phyloP scores from a whole-genome alignment of 2,888 invertebrate species.

The Leptinotarsa peninsularis region DNA sequence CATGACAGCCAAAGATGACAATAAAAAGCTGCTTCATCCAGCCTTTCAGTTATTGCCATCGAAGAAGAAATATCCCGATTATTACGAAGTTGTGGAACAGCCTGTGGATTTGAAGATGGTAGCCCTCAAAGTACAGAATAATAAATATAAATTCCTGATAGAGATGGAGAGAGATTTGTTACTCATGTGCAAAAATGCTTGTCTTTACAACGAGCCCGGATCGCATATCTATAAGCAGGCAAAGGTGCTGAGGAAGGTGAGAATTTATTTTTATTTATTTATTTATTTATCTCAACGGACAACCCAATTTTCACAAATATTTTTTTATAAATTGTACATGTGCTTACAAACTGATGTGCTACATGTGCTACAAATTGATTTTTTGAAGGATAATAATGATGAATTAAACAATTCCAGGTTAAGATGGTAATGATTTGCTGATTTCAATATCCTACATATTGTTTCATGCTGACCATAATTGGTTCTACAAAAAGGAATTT shows the following conservation, averaged over 20 bases:
- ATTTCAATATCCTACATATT: too few species aligned
- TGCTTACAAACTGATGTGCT: too few species aligned
- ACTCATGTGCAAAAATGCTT: constrained; percentile 94
- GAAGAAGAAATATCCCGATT: constrained; percentile 93
- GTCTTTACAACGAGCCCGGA: constrained; percentile 95
- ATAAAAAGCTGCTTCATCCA: constrained; percentile 84
- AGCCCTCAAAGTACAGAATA: constrained; percentile 89
- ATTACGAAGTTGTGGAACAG: constrained; percentile 92
- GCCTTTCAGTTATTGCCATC: constrained; percentile 94
- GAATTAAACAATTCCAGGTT: too few species aligned
- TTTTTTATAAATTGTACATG: too few species aligned
- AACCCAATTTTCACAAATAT: too few species aligned
- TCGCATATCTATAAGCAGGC: constrained; percentile 97
- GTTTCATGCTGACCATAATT: too few species aligned
- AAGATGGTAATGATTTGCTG: too few species aligned
- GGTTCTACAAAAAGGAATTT: too few species aligned
- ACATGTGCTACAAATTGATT: too few species aligned
- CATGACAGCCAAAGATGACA: constrained; percentile 87
- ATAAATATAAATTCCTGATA: constrained; percentile 79
- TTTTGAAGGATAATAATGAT: too few species aligned
- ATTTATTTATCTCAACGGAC: too few species aligned
- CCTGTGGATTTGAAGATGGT: constrained; percentile 96
- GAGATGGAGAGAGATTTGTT: constrained; percentile 92
- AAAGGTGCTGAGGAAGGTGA: constrained; percentile 85
- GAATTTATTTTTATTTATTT: background rate